Base-by-base conservation (phyloP, 1,140 invertebrate species). In the Condylostylus longicornis region DNA sequence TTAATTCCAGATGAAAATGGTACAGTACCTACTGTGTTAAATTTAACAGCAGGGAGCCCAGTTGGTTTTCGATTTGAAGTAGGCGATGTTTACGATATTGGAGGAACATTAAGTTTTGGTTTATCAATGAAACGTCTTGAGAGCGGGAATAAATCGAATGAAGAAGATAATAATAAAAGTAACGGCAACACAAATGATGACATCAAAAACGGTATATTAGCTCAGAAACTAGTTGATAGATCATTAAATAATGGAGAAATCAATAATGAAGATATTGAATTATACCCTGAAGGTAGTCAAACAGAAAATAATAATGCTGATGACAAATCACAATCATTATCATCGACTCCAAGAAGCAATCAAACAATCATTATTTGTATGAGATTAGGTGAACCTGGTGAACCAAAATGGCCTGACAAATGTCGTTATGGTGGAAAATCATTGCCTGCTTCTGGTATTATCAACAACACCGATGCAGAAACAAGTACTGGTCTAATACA, bases 21-120 rank as follows among this genome's bases (percentile, higher is more conserved):
- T 41, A 54, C 75, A 35, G 67, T 72, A 18, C 67, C 75, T 0
- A 66, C 67, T 19, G 49, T 74, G 2, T 53, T 81, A 1, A 81
- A 80, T 49, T 42, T 82, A 6, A 75, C 74, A 0, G 66, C 65
- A 1, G 58, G 66, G 21, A 63, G 66, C 31, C 57, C 76, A 7
- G 69, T 69, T 37, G 65, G 68, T 12, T 62, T 82, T 21, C 68
- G 69, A 28, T 81, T 81, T 41, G 64, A 69, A 13, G 58, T 83
- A 12, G 69, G 69, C 28, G 58, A 73, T n/a, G 68, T 75, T 14
- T 65, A 72, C 31, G 79, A 83, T 41, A 72, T 76, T 18, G 79
- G 79, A 0, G 79, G 79, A 0, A 79, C 74, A 0, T 46, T 82
- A 4, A 66, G 68, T 1, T 64, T 80, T 23, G 72, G 72, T 3